A percentile compares a stretch with the other conserved stretches of the same genome.
phyloP scores from a whole-genome alignment of 2,888 invertebrate genomes.

The Eristalis tenax region DNA sequence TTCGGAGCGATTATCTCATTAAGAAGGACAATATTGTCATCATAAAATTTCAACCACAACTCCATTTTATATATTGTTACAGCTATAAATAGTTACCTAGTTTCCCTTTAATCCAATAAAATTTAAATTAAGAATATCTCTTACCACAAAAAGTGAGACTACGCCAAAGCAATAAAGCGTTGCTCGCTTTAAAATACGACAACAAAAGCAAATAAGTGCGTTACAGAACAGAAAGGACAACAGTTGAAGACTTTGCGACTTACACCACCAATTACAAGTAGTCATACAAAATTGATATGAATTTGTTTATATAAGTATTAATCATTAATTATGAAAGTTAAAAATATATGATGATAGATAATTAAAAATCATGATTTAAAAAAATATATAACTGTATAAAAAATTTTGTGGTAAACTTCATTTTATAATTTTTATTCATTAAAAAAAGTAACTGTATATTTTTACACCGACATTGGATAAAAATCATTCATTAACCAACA shows the following conservation, averaged over 20 bases:
- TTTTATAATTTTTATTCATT: constrained; percentile 16
- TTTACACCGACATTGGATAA: constrained; percentile 36
- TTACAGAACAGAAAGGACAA: constrained; percentile 70
- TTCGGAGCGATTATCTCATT: no score
- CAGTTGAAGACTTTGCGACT: constrained; percentile 68
- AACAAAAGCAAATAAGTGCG: constrained; percentile 67
- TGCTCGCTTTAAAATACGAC: constrained; percentile 60
- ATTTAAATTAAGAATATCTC: constrained; percentile 28
- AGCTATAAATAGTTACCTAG: neutral
- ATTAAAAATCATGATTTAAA: constrained; percentile 58
- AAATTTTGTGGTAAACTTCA: constrained; percentile 18
- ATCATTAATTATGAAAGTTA: constrained; percentile 65
- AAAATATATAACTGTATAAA: neutral
- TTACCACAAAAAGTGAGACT: constrained; percentile 54
- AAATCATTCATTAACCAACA: constrained; percentile 76
- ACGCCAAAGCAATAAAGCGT: constrained; percentile 65
- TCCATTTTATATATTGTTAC: constrained; percentile 11
- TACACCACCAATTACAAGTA: constrained; percentile 71
- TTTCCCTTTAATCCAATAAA: constrained; percentile 26
- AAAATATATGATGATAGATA: constrained; percentile 65
- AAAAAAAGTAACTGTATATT: neutral
- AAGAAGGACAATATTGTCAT: constrained; percentile 57
- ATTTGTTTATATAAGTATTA: constrained; percentile 60
- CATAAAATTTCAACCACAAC: constrained; percentile 50
- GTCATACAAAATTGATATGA: constrained; percentile 38